These are phyloP conservation scores for Oscheius sp. DNA, from an alignment of 2,888 invertebrate genomes.

Conservation along the genomic window DNA sequence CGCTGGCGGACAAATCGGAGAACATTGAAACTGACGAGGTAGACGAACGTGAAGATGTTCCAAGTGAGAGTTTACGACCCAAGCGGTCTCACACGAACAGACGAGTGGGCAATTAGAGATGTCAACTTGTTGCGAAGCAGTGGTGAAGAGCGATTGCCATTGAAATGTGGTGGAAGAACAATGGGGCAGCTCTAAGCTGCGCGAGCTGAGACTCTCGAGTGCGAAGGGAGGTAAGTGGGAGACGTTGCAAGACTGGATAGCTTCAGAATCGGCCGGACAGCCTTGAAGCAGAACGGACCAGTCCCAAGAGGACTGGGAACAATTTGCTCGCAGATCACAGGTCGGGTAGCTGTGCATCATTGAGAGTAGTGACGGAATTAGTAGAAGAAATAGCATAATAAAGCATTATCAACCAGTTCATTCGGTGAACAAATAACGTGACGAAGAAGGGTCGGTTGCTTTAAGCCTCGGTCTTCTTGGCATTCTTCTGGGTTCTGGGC, in stretches of 20 bases:
- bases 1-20: background rate
- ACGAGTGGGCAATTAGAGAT: slow-evolving; percentile 48
- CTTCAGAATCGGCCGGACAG: background rate
- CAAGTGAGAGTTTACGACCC: background rate
- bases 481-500: slow-evolving; percentile 49
- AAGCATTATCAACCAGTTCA: slow-evolving; percentile 37
- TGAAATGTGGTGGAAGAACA: slow-evolving; percentile 42
- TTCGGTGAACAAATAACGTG: slow-evolving; percentile 39
- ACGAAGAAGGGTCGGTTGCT: slow-evolving; percentile 8
- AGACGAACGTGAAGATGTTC: slow-evolving; percentile 20
- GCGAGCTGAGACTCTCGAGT: background rate
- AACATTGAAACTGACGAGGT: slow-evolving; percentile 8
- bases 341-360: slow-evolving; percentile 15
- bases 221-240: slow-evolving; percentile 19
- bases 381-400: slow-evolving; percentile 33
- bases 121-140: slow-evolving; percentile 38
- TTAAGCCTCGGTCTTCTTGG: slow-evolving; percentile 56
- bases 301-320: background rate
- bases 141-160: slow-evolving; percentile 49
- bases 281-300: background rate
- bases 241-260: slow-evolving; percentile 17
- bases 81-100: slow-evolving; percentile 38
- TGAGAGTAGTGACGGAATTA: background rate
- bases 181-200: slow-evolving; percentile 23
- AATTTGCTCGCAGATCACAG: slow-evolving; percentile 13